Base-by-base conservation (phyloP, 2,113 vertebrate genomes). In the Hippocampus abdominalis region DNA sequence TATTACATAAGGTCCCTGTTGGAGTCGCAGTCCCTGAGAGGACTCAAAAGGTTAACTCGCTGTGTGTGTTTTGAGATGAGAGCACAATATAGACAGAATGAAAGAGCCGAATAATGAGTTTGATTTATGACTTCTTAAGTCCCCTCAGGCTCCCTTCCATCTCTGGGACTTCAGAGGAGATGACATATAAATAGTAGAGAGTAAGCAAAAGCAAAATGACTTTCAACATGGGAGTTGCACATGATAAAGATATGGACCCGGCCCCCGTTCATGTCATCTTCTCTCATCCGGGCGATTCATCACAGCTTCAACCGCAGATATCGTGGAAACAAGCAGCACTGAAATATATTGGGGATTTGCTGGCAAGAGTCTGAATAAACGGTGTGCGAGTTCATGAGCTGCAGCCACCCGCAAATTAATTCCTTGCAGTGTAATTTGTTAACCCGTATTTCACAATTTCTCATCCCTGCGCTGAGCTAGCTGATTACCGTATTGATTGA, bases 201-300 rank as follows among this genome's bases (percentile, higher is more conserved):
- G 65, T 69, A 79, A 86, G 81, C 75, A 81, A 73, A 72, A 71
- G 68, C 11, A 67, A 72, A 76, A 59, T 65, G 23, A 64, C 66
- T 36, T 70, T 57, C 74, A 75, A 81, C 77, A 62, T 60, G 49
- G 40, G 12, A 69, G 66, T 54, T 10, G 42, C 6, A 20, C 21
- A 61, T 66, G 81, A 80, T 71, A 64, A 80, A 72, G 77, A 73
- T 66, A 72, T 69, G 69, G 69, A 40, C 54, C 64, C 13, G 74
- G 74, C 66, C 60, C 74, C 67, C 69, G 40, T 15, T 79, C 67
- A 66, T 79, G 81, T 80, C 76, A 72, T 69, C 69, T 63, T 8
- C 62, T 21, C 66, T 86, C 75, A 72, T 69, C 67, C 60, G 0
- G 48, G 66, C 57, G 66, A 74, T 82, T 71, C 77, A 69, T 88